phyloP scores from a whole-genome alignment of 1,140 invertebrate species.

The Himalopsyche phryganea region DNA sequence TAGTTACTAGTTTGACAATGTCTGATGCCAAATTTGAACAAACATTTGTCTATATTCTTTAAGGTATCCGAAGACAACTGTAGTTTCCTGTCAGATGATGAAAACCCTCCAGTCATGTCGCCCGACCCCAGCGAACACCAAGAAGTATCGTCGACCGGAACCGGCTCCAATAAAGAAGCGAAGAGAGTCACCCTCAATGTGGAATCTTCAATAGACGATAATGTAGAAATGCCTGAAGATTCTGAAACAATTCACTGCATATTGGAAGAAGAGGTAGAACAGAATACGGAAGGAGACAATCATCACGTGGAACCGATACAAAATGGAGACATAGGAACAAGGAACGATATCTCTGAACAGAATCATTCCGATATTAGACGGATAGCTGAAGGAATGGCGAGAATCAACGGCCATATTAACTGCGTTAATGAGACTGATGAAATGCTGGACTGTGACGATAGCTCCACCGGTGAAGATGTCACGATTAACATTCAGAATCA shows the following conservation, averaged over 20 bases:
- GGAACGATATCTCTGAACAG: slow-evolving; percentile 14
- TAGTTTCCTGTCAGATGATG: slow-evolving; percentile 54
- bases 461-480: slow-evolving; percentile 42
- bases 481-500: slow-evolving; percentile 33
- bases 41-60: too few relatives aligned
- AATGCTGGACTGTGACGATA: slow-evolving; percentile 42
- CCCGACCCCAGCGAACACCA: slow-evolving; percentile 44
- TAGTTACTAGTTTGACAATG: too few relatives aligned
- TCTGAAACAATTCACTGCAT: slow-evolving; percentile 38
- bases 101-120: slow-evolving; percentile 51
- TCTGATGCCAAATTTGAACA: too few relatives aligned
- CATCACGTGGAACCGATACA: slow-evolving; percentile 50
- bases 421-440: slow-evolving; percentile 28
- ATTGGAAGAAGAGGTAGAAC: slow-evolving; percentile 42
- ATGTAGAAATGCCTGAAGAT: slow-evolving; percentile 39
- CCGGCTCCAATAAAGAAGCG: slow-evolving; percentile 15
- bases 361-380: slow-evolving; percentile 42
- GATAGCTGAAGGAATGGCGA: slow-evolving; percentile 48
- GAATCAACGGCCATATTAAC: slow-evolving; percentile 32
- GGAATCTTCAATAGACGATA: slow-evolving; percentile 40
- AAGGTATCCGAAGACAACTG: slow-evolving; percentile 59
- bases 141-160: slow-evolving; percentile 3
- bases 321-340: slow-evolving; percentile 35
- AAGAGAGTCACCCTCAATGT: slow-evolving; percentile 20
- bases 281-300: slow-evolving; percentile 38